phyloP scores from a whole-genome alignment of 2,113 vertebrate genomes.

The Anolis sagrei region DNA sequence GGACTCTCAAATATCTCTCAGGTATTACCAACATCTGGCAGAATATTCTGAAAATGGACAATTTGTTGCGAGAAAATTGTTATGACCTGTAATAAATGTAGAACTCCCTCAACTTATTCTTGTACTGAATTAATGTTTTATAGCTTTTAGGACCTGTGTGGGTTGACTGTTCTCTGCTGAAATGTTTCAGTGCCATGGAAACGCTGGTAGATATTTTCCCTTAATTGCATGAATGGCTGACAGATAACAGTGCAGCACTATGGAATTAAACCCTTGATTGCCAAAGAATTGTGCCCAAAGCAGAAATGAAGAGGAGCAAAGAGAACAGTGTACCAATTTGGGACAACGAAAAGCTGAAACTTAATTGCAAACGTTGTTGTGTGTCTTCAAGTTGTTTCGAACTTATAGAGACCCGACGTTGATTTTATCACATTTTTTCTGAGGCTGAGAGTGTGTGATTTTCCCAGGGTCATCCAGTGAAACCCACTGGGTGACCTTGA shows the following conservation, averaged over 20 bases:
- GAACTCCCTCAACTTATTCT: constrained; percentile 67
- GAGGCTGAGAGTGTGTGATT: too few relatives aligned
- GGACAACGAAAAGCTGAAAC: neutral
- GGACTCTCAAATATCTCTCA: neutral
- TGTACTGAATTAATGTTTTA: constrained; percentile 76
- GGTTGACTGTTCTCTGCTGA: constrained; percentile 76
- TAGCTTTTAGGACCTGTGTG: constrained; percentile 74
- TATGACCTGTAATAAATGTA: constrained; percentile 65
- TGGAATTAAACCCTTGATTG: constrained; percentile 63
- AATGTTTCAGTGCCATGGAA: constrained; percentile 80
- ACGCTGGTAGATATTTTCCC: constrained; percentile 75
- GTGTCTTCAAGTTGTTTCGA: too few relatives aligned
- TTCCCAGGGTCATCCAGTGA: too few relatives aligned
- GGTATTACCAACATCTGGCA: constrained; percentile 50
- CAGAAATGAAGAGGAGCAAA: constrained; percentile 5
- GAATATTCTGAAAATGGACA: constrained; percentile 52
- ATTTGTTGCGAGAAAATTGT: constrained; percentile 56
- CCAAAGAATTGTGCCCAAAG: constrained; percentile 68
- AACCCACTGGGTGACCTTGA: too few relatives aligned
- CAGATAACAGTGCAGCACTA: constrained; percentile 73
- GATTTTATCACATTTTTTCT: too few relatives aligned
- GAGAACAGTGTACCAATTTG: neutral
- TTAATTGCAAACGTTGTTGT: neutral
- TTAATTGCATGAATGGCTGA: constrained; percentile 77
- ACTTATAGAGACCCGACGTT: too few relatives aligned